Evolutionary conservation across 2,113 vertebrate species (phyloP).

Genomic region (Anser cygnoides): DNA sequence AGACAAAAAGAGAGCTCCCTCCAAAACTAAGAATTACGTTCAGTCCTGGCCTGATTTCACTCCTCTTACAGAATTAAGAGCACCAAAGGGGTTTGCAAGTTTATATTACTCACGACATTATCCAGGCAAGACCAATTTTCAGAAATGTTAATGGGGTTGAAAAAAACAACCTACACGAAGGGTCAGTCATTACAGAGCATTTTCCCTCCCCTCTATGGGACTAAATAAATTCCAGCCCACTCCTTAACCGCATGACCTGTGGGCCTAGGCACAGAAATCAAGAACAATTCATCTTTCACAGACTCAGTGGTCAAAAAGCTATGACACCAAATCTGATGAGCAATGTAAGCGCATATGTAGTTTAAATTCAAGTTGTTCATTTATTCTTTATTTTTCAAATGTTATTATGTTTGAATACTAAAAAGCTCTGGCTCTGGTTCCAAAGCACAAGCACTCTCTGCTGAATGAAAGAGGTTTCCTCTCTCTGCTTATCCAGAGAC

Average conservation of each 20-base stretch:
- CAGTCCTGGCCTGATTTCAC: not conserved
- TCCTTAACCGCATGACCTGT: not conserved
- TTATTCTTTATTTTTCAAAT: not conserved
- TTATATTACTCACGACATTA: not conserved
- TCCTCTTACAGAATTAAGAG: not conserved
- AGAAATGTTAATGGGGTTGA: not conserved
- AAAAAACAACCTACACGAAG: not conserved
- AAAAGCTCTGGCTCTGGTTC: not conserved
- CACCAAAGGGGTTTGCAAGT: not conserved
- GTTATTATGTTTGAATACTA: not conserved
- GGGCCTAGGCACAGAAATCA: not conserved
- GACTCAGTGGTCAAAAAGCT: not conserved
- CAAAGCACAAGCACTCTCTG: not conserved
- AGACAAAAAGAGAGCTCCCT: not conserved
- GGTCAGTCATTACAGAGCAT: not conserved
- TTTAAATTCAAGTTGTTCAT: not conserved
- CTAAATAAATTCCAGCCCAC: not conserved
- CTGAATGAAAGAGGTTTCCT: not conserved
- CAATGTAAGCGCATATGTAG: not conserved
- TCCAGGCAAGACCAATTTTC: not conserved
- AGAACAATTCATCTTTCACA: not conserved
- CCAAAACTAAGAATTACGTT: not conserved
- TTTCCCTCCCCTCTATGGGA: not conserved
- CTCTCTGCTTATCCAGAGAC: not conserved
- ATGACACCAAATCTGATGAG: not conserved